phyloP scores from a whole-genome alignment of 1,140 invertebrate species.

The Drosophila rhopaloa region DNA sequence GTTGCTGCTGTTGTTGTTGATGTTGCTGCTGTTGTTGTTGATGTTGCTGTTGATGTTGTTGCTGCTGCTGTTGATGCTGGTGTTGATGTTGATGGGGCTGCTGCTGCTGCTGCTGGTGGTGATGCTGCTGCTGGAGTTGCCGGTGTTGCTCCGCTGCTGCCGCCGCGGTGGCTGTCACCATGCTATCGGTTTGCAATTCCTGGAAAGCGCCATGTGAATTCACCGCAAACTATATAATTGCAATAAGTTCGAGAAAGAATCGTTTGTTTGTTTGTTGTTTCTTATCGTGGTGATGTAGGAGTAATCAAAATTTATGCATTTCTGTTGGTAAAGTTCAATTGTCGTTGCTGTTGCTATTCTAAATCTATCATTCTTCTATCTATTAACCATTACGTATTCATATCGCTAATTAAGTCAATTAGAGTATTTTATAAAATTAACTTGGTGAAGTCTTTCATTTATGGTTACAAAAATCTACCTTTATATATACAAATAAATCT shows the following conservation, averaged over 20 bases:
- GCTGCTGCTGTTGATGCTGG: constrained; percentile 83
- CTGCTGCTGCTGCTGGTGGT: constrained; percentile 85
- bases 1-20: constrained; percentile 81
- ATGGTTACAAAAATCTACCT: no score
- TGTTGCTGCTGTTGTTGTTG: constrained; percentile 87
- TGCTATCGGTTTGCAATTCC: constrained; percentile 93
- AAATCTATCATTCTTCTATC: no score
- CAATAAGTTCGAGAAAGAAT: constrained; percentile 65
- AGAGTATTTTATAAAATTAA: no score
- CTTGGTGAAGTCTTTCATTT: no score
- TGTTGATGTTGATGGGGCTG: constrained; percentile 87
- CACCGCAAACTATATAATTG: constrained; percentile 84
- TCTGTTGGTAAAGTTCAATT: neutral
- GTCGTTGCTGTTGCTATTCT: neutral
- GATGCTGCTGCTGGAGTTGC: constrained; percentile 88
- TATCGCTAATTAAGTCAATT: no score
- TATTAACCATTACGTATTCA: no score
- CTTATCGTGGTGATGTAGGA: constrained; percentile 13
- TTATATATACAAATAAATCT: neutral
- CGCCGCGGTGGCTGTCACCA: constrained; percentile 89
- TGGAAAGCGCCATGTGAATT: constrained; percentile 85
- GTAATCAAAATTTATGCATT: constrained; percentile 11
- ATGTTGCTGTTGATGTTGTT: constrained; percentile 84
- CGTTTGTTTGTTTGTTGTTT: constrained; percentile 31
- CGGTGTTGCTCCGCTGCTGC: constrained; percentile 85